Evolutionary conservation across 2,888 invertebrate genomes (phyloP).

Genomic region (Chrysopilus asiliformis): DNA sequence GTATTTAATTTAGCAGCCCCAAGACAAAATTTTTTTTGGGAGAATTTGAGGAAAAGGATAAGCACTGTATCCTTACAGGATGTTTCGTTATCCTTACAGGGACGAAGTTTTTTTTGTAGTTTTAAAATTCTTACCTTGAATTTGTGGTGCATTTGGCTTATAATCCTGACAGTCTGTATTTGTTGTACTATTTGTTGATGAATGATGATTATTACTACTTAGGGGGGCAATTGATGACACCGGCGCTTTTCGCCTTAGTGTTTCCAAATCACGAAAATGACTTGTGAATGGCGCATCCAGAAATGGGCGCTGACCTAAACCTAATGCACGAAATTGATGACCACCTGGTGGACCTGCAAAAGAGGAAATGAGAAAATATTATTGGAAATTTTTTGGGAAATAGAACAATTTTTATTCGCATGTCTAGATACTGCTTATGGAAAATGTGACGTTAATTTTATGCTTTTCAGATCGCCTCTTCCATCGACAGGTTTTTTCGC

Average conservation of each 20-base stretch:
- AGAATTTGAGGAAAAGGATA: too few relatives aligned
- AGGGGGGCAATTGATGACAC: constrained; percentile 24
- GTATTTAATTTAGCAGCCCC: too few relatives aligned
- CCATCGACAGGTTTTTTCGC: too few relatives aligned
- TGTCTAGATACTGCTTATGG: too few relatives aligned
- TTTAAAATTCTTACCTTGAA: constrained; percentile 38
- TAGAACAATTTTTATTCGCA: too few relatives aligned
- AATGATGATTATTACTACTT: constrained; percentile 30
- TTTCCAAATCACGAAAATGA: constrained; percentile 54
- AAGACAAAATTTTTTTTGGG: too few relatives aligned
- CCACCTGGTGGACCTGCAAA: constrained; percentile 43
- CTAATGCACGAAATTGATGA: constrained; percentile 59
- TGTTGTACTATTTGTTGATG: constrained; percentile 34
- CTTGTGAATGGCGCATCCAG: constrained; percentile 48
- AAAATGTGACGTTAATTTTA: too few relatives aligned
- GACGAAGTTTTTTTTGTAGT: too few relatives aligned
- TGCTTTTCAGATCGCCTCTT: too few relatives aligned
- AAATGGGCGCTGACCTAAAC: constrained; percentile 59
- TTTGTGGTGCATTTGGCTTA: constrained; percentile 45
- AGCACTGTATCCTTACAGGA: too few relatives aligned
- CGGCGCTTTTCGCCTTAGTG: constrained; percentile 51
- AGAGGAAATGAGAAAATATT: neutral
- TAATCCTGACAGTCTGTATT: constrained; percentile 45
- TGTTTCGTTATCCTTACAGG: too few relatives aligned
- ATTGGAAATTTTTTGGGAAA: constrained; percentile 1